A percentile compares a stretch with the other conserved stretches of the same genome.
These are phyloP conservation scores for Mesitornis unicolor DNA, from an alignment of 2,113 vertebrate genomes.

Conservation along the genomic window DNA sequence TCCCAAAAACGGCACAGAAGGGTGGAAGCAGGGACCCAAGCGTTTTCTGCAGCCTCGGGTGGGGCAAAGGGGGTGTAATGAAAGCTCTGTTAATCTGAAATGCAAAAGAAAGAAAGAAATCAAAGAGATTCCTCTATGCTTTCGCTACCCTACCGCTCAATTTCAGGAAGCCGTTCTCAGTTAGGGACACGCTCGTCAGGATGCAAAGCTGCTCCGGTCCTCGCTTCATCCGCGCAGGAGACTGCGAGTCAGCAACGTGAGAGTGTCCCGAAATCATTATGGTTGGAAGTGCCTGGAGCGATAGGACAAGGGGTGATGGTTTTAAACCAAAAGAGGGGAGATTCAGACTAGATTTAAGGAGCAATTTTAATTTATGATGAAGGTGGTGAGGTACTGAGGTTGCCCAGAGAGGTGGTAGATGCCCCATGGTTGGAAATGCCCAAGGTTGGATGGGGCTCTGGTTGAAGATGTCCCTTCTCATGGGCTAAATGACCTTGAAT, in stretches of 20 bases:
- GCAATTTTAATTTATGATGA: fast-evolving
- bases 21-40: not conserved
- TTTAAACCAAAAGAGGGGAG: not conserved
- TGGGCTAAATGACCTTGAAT: fast-evolving
- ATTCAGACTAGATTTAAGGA: not conserved
- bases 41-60: not conserved
- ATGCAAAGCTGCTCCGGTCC: not conserved
- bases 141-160: not conserved
- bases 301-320: fast-evolving
- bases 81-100: not conserved
- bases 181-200: not conserved
- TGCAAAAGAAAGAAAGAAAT: not conserved
- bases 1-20: not conserved
- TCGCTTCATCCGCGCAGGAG: not conserved
- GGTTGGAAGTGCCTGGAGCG: too few relatives aligned
- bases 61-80: not conserved
- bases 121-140: not conserved
- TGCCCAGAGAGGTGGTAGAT: not conserved
- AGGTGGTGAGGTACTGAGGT: not conserved
- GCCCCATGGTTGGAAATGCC: not conserved
- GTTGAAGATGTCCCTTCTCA: not conserved
- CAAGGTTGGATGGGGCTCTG: not conserved
- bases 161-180: not conserved
- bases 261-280: too few relatives aligned
- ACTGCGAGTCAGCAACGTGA: too few relatives aligned